Conservation (phyloP, 1,140 invertebrate species). For the Orius laevigatus region DNA sequence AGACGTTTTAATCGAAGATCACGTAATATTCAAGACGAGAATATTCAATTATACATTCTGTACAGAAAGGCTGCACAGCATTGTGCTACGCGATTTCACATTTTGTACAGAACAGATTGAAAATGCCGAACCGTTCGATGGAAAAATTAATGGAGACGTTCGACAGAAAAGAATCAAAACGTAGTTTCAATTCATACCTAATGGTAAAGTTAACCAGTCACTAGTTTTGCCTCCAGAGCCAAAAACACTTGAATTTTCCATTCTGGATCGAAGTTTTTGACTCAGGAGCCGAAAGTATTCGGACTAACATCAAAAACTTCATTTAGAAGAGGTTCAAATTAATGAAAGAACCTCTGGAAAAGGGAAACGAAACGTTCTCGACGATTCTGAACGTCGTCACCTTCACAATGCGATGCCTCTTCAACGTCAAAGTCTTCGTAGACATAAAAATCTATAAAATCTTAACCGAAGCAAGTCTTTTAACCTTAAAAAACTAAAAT, state of each 20-base stretch:
- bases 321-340: conserved; percentile 17
- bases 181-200: no score
- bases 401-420: conserved; percentile 16
- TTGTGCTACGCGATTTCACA: conserved; percentile 25
- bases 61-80: conserved; percentile 24
- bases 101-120: conserved; percentile 17
- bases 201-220: not conserved
- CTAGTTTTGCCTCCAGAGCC: not conserved
- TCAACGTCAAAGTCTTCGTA: no score
- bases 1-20: conserved; percentile 5
- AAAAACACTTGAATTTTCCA: no score
- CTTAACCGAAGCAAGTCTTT: no score
- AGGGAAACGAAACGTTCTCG: conserved; percentile 7
- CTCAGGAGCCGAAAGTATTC: no score
- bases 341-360: conserved; percentile 14
- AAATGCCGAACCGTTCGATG: conserved; percentile 2
- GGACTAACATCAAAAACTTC: no score
- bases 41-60: not conserved
- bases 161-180: not conserved
- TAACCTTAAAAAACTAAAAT: not conserved
- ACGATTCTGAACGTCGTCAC: conserved; percentile 14
- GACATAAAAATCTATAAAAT: no score
- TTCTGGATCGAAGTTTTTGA: no score
- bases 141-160: not conserved
- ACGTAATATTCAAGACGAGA: not conserved